These are phyloP conservation scores for Eulemur coronatus DNA, from an alignment of 2,797 vertebrate species.

Conservation along the genomic window DNA sequence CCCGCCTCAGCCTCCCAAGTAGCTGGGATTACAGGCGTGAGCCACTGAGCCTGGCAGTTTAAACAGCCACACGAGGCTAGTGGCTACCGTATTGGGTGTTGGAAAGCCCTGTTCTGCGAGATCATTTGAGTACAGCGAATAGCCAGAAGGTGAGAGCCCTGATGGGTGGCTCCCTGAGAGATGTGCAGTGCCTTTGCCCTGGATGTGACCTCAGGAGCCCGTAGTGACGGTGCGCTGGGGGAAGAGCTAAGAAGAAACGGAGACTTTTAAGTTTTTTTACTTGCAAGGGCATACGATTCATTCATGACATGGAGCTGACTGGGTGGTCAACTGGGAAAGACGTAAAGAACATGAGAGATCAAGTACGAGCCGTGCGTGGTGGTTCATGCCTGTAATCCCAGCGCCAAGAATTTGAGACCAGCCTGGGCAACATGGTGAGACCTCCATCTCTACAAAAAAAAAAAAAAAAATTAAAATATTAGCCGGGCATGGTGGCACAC, in stretches of 20 bases:
- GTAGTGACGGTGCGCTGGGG: too few relatives aligned
- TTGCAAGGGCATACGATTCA: neutral
- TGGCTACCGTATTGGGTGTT: neutral
- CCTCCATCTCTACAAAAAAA: neutral
- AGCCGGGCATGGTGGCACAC: neutral
- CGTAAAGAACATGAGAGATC: neutral
- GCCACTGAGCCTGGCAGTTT: neutral
- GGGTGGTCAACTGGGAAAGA: neutral
- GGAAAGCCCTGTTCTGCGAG: neutral
- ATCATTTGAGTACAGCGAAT: neutral
- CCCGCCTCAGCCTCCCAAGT: neutral
- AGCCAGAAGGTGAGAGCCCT: neutral
- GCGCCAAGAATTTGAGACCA: neutral
- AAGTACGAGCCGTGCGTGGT: too few relatives aligned
- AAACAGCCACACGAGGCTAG: neutral
- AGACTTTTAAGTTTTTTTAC: neutral
- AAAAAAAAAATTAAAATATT: neutral
- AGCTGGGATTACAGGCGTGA: neutral
- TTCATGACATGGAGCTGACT: neutral
- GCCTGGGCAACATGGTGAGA: neutral
- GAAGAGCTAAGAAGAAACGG: neutral
- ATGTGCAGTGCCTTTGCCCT: neutral
- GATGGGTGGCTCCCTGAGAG: neutral
- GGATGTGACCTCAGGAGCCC: neutral
- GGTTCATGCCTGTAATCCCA: neutral